Conservation (phyloP, 2,888 invertebrate genomes). For the Lysandra coridon region DNA sequence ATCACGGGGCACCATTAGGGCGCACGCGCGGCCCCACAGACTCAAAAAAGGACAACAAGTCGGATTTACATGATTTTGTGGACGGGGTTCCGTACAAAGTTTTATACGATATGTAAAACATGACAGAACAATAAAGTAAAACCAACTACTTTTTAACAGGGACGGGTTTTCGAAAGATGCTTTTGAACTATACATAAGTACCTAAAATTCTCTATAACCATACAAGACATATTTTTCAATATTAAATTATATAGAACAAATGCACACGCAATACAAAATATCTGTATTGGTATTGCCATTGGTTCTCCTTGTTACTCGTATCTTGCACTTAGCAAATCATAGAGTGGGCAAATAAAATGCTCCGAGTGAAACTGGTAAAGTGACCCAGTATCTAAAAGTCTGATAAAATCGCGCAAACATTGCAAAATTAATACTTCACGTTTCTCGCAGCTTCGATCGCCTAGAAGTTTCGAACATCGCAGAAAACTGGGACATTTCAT, state of each 20-base stretch:
- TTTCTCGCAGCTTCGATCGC: background rate
- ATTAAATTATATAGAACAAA: too few relatives aligned
- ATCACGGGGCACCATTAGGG: slow-evolving; percentile 76
- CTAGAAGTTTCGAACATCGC: background rate
- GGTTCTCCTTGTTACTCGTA: background rate
- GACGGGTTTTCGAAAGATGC: too few relatives aligned
- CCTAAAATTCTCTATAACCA: too few relatives aligned
- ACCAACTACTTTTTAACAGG: too few relatives aligned
- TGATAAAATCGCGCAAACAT: background rate
- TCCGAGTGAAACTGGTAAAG: slow-evolving; percentile 1
- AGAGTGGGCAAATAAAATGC: background rate
- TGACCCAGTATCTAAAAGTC: slow-evolving; percentile 6
- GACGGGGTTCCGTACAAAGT: slow-evolving; percentile 42
- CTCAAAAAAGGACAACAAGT: slow-evolving; percentile 52
- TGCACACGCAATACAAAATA: too few relatives aligned
- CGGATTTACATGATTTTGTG: slow-evolving; percentile 40
- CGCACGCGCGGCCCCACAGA: slow-evolving; percentile 75
- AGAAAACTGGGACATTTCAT: background rate
- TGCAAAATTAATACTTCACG: background rate
- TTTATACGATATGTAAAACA: background rate
- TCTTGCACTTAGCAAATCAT: background rate
- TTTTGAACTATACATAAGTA: too few relatives aligned
- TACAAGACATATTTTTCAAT: too few relatives aligned
- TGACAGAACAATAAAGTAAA: too few relatives aligned
- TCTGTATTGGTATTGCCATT: background rate